phyloP scores from a whole-genome alignment of 2,888 invertebrate species.

The Imbricaverruca yamaguchii region DNA sequence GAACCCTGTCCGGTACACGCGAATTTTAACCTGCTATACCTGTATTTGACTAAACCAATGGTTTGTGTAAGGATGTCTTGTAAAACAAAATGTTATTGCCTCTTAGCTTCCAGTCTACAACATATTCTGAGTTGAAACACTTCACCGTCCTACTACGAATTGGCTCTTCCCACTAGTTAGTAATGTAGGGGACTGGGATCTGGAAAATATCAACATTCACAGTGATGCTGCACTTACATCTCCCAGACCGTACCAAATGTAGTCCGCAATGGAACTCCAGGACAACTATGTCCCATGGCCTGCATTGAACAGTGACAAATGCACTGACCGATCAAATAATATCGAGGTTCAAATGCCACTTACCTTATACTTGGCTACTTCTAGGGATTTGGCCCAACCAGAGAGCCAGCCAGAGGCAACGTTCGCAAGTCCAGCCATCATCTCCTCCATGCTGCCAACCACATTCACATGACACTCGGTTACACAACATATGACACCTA shows the following conservation, averaged over 20 bases:
- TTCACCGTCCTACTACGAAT: too few species aligned
- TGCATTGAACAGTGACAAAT: not conserved
- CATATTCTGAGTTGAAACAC: too few species aligned
- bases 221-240: not conserved
- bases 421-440: not conserved
- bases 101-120: too few species aligned
- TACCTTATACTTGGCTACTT: slow-evolving; percentile 54
- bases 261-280: not conserved
- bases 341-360: slow-evolving; percentile 9
- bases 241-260: not conserved
- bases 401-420: slow-evolving; percentile 44
- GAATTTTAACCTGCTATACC: too few species aligned
- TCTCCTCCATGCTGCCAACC: slow-evolving; percentile 15
- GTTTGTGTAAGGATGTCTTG: too few species aligned
- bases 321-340: not conserved
- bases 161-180: too few species aligned
- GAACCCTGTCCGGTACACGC: too few species aligned
- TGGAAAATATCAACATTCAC: slow-evolving; percentile 3
- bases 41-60: too few species aligned
- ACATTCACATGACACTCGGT: too few species aligned
- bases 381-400: slow-evolving; percentile 52
- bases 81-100: too few species aligned
- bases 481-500: too few species aligned
- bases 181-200: slow-evolving; percentile 1
- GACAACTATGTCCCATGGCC: not conserved